A percentile compares a stretch with the other conserved stretches of the same genome.
Conservation (phyloP, 2,797 vertebrate species). For the Cygnus olor region DNA sequence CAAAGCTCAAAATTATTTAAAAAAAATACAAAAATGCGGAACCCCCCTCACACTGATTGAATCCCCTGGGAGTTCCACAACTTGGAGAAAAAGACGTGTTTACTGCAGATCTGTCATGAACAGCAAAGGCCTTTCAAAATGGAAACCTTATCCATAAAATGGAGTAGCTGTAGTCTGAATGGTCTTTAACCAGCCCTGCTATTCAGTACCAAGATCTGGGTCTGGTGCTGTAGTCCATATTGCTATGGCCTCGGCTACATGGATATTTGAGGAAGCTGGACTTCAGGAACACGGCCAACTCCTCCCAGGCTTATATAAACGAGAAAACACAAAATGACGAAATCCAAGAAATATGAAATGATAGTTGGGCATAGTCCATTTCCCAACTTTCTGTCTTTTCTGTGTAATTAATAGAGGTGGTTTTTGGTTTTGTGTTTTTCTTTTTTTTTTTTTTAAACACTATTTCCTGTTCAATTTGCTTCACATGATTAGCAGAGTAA, state of each 20-base stretch:
- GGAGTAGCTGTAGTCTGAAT: neutral
- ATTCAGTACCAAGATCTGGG: neutral
- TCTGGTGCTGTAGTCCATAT: neutral
- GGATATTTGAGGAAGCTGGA: neutral
- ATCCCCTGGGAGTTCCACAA: neutral
- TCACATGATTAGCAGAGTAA: constrained; percentile 10
- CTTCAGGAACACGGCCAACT: neutral
- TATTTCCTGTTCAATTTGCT: constrained; percentile 29
- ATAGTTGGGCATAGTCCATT: neutral
- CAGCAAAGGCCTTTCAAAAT: no score
- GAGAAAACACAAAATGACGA: neutral
- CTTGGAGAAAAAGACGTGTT: no score
- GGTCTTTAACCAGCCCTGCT: neutral
- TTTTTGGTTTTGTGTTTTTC: neutral
- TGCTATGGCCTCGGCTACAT: neutral
- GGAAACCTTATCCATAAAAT: neutral
- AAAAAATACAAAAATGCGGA: neutral
- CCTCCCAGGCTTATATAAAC: neutral
- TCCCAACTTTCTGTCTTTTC: neutral
- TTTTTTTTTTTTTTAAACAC: neutral
- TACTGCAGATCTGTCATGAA: neutral
- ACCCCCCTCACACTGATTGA: neutral
- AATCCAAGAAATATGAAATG: neutral
- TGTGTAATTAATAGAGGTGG: neutral
- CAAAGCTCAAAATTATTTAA: neutral